Percentiles rank a stretch among this genome's conserved stretches.
Evolutionary conservation across 2,888 invertebrate species (phyloP).

Genomic region (Rhagophthalmus giganteus): DNA sequence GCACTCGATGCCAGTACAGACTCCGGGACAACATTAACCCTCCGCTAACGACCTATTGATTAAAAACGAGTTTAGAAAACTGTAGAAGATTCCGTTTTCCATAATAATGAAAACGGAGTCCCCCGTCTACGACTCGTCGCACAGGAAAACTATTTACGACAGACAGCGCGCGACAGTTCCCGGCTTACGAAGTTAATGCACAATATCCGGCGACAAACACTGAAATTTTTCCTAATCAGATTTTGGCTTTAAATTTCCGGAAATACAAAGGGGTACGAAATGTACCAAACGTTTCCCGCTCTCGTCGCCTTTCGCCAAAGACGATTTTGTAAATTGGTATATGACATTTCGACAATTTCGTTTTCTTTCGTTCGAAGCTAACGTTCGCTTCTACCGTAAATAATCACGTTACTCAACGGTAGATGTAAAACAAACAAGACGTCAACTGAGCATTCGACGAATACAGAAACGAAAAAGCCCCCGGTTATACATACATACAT

Average conservation of each 20-base stretch:
- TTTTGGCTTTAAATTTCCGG: conserved; percentile 47
- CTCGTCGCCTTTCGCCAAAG: conserved; percentile 20
- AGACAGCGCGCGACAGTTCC: conserved; percentile 12
- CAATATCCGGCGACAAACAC: conserved; percentile 55
- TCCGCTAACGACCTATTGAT: not conserved
- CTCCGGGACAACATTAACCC: conserved; percentile 2
- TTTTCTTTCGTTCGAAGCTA: not conserved
- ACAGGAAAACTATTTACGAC: conserved; percentile 24
- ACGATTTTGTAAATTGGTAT: conserved; percentile 28
- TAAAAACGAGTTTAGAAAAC: not conserved
- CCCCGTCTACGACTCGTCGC: conserved; percentile 12
- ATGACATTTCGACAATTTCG: conserved; percentile 12
- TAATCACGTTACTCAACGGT: conserved; percentile 1
- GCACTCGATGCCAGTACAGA: conserved; percentile 11
- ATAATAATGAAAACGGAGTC: conserved; percentile 16
- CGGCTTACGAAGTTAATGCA: conserved; percentile 47
- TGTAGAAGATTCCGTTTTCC: conserved; percentile 8
- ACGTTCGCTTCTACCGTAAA: not conserved
- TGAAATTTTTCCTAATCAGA: conserved; percentile 51
- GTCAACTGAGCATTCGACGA: not conserved
- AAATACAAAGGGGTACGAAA: conserved; percentile 9
- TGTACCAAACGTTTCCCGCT: conserved; percentile 24
- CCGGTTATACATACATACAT: no score
- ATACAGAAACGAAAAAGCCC: not conserved
- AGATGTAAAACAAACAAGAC: not conserved